Conservation (phyloP, 2,888 invertebrate genomes). For the Rhyacophila evoluta region DNA sequence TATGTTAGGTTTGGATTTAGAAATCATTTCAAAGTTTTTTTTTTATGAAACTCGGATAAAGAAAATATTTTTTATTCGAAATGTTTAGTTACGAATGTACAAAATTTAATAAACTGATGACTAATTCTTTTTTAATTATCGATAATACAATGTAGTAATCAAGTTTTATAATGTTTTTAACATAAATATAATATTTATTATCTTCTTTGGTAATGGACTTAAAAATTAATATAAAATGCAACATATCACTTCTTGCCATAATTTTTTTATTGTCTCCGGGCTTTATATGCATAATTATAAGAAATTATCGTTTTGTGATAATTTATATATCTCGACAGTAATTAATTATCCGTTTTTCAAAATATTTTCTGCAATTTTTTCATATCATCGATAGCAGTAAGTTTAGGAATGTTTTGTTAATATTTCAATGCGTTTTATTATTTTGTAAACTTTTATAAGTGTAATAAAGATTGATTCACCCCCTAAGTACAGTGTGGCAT, state of each 20-base stretch:
- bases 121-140: background rate
- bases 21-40: background rate
- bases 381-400: slow-evolving; percentile 36
- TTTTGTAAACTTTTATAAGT: slow-evolving; percentile 9
- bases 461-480: background rate
- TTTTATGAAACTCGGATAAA: background rate
- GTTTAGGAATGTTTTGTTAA: background rate
- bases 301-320: slow-evolving; percentile 7
- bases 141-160: background rate
- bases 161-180: slow-evolving; percentile 10
- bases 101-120: background rate
- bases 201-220: background rate
- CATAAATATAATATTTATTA: background rate
- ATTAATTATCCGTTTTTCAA: too few relatives aligned
- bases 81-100: background rate
- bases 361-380: slow-evolving; percentile 33
- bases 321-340: background rate
- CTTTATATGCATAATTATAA: background rate
- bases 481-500: background rate
- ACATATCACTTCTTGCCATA: slow-evolving; percentile 24
- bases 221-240: slow-evolving; percentile 6
- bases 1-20: background rate
- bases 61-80: background rate
- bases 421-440: slow-evolving; percentile 26
- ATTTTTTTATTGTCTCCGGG: background rate